These are phyloP conservation scores for Umimayanthus chanpuru DNA, from an alignment of 92 coral and sea anemone species.

Conservation along the genomic window DNA sequence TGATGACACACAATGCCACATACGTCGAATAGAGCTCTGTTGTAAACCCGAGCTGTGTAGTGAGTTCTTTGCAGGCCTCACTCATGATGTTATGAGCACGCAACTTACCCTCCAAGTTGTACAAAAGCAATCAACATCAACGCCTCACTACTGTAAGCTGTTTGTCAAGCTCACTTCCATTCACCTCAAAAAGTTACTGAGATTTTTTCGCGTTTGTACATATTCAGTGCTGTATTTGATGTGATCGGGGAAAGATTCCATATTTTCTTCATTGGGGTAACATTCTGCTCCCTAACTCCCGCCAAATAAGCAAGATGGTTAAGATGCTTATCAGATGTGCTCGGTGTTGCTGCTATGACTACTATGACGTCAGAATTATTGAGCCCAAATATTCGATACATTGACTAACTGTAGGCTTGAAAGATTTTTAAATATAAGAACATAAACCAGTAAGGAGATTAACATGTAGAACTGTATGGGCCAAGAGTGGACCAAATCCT, in stretches of 20 bases:
- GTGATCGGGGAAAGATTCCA: not conserved
- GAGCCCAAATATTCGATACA: not conserved
- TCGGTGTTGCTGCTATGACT: too few species aligned
- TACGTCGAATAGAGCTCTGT: constrained; percentile 36
- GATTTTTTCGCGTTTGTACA: not conserved
- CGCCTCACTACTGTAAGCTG: not conserved
- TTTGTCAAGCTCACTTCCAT: not conserved
- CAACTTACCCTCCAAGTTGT: not conserved
- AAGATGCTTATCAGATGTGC: not conserved
- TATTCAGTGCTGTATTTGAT: not conserved
- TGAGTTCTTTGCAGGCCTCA: constrained; percentile 10
- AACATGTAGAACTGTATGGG: not conserved
- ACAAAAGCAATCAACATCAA: not conserved
- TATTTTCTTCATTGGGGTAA: not conserved
- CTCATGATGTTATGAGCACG: not conserved
- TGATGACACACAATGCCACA: constrained; percentile 17
- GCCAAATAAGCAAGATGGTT: not conserved
- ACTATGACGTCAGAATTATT: constrained; percentile 12
- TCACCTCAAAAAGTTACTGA: not conserved
- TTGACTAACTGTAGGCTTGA: not conserved
- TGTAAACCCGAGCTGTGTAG: constrained; percentile 25
- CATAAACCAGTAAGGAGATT: not conserved
- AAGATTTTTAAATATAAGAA: not conserved
- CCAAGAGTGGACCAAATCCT: not conserved
- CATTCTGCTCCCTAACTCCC: not conserved